Evolutionary conservation across 1,140 invertebrate species (phyloP).

Genomic region (Trigoniulus corallinus): DNA sequence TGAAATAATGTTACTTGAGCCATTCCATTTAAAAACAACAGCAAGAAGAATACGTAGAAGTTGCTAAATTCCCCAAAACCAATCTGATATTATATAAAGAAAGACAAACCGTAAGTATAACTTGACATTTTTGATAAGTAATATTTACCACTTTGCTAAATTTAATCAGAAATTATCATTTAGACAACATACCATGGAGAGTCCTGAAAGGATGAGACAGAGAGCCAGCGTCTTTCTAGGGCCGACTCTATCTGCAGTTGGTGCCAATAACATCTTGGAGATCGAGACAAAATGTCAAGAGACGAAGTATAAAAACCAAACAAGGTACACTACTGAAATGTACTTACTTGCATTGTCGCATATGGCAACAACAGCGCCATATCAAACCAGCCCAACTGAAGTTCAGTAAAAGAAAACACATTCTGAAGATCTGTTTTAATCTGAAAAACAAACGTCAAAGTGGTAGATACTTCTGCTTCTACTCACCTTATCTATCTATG

Average conservation of each 20-base stretch:
- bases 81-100: slow-evolving; percentile 17
- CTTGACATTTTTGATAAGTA: too few species aligned
- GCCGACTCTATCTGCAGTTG: slow-evolving; percentile 30
- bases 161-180: slow-evolving; percentile 8
- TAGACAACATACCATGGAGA: slow-evolving; percentile 33
- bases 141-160: not conserved
- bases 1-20: slow-evolving; percentile 24
- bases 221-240: slow-evolving; percentile 28
- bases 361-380: slow-evolving; percentile 34
- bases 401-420: slow-evolving; percentile 22
- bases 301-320: not conserved
- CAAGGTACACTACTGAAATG: not conserved
- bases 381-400: slow-evolving; percentile 30
- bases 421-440: slow-evolving; percentile 28
- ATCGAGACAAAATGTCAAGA: not conserved
- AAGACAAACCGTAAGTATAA: slow-evolving; percentile 1
- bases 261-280: slow-evolving; percentile 26
- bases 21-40: slow-evolving; percentile 32
- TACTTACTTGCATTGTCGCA: slow-evolving; percentile 27
- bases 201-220: slow-evolving; percentile 27
- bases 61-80: slow-evolving; percentile 28
- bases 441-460: slow-evolving; percentile 12
- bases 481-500: not conserved
- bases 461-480: not conserved
- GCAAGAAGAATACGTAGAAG: slow-evolving; percentile 22